phyloP scores from a whole-genome alignment of 2,888 invertebrate species.

The Quadroppia sp. region DNA sequence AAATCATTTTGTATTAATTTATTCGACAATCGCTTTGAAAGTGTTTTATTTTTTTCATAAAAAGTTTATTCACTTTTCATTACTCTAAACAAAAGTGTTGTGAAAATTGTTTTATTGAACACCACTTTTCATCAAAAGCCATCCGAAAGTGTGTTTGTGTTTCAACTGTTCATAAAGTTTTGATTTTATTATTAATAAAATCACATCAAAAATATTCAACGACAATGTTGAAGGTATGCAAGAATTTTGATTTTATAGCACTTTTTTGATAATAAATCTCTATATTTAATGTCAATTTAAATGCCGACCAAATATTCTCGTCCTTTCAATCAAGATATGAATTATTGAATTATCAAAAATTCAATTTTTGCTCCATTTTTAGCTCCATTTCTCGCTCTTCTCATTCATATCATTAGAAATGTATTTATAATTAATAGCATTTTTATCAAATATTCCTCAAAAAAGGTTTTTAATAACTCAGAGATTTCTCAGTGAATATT shows the following conservation, averaged over 20 bases:
- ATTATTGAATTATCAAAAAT: neutral
- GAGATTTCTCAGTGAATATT: neutral
- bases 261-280: neutral
- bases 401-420: neutral
- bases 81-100: neutral
- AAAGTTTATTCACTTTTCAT: neutral
- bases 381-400: neutral
- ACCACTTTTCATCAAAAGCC: no score
- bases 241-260: neutral
- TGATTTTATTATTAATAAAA: neutral
- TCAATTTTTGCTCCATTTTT: neutral
- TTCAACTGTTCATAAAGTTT: neutral
- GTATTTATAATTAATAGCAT: neutral
- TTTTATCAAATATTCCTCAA: neutral
- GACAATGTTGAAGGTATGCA: neutral
- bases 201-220: neutral
- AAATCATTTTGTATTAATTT: constrained; percentile 5
- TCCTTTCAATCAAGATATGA: neutral
- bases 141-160: neutral
- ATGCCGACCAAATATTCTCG: neutral
- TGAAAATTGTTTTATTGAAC: neutral
- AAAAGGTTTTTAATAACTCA: neutral
- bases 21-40: neutral
- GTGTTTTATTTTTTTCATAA: neutral
- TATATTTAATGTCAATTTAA: neutral